Base-by-base conservation (phyloP, 2,888 invertebrate species). In the Agrilus mali region DNA sequence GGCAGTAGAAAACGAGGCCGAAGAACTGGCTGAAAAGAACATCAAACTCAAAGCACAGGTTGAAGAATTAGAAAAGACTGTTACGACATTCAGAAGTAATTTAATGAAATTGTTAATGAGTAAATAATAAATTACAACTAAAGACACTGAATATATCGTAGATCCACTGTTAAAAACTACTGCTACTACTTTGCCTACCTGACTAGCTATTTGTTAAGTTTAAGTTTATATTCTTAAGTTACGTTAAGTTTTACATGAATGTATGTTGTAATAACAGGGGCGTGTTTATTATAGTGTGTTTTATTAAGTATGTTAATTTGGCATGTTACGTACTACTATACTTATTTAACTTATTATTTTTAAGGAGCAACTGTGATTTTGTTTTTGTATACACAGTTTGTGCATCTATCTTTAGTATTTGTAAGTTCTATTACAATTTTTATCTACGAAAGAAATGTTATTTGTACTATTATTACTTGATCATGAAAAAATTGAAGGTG, bases 51-150 rank as follows among this genome's bases (percentile, higher is more conserved):
- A 72, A 58, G 73, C 78, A 43, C 73, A 75, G 63, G 82, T 79
- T 8, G 76, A 78, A 46, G 75, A 80, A 55, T 60, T 84, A 51
- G 82, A 83, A 56, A 77, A 76, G 55, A 72, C 80, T 63, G 81
- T 81, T 17, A 75, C 73, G 50, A 72, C 73, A 52, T 69, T 82
- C 60, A 74, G 80, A 57, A 74, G 73, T 53, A 75, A 78, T 52
- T 67, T 83, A 56, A 74, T 82, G 68, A 68, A 73, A 52, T 77
- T 82, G 56, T 64, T 78, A 52, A 74, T 73, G 51, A 77, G 74
- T 22, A 48, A 46, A 15, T 48, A 41, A 47, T 17, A 27, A 10
- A 27, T 27, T 27, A 10, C 2, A n/a, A 27, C 10, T 27, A 27
- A 27, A 44, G 42, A 40, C 44, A 40, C 36, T 40, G 15, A 32